A percentile compares a stretch with the other conserved stretches of the same genome.
Conservation (phyloP, 2,888 invertebrate species). For the Rhimphoctona megacephalus region DNA sequence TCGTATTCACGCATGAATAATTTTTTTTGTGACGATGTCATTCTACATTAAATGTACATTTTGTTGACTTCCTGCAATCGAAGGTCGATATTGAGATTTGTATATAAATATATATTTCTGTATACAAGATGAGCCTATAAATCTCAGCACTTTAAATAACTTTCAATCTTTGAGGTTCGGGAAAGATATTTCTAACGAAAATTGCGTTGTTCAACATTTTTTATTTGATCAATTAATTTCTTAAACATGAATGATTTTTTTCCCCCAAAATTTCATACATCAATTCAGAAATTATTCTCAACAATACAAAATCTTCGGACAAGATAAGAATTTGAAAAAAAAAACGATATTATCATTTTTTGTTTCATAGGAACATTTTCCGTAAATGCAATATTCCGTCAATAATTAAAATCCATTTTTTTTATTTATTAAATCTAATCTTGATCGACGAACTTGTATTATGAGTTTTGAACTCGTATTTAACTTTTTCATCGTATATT, state of each 20-base stretch:
- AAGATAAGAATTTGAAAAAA: background rate
- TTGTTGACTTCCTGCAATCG: conserved; percentile 60
- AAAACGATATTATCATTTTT: background rate
- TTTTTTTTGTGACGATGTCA: background rate
- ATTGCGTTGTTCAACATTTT: background rate
- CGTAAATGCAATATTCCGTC: background rate
- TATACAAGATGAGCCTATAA: background rate
- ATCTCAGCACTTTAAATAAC: background rate
- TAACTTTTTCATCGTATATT: background rate
- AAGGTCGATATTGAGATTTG: conserved; percentile 51
- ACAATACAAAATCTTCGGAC: background rate
- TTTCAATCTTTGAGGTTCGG: background rate
- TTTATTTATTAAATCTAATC: background rate
- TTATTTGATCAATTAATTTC: background rate
- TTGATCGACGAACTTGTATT: background rate
- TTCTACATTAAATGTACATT: background rate
- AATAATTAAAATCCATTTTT: background rate
- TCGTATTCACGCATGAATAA: background rate
- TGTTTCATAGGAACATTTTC: background rate
- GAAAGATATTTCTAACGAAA: background rate
- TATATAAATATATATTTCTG: conserved; percentile 54
- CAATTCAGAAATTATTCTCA: background rate
- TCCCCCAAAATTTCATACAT: background rate
- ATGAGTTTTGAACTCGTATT: background rate
- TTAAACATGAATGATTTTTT: background rate